phyloP scores from a whole-genome alignment of 2,113 vertebrate genomes.

The Lethenteron reissneri region DNA sequence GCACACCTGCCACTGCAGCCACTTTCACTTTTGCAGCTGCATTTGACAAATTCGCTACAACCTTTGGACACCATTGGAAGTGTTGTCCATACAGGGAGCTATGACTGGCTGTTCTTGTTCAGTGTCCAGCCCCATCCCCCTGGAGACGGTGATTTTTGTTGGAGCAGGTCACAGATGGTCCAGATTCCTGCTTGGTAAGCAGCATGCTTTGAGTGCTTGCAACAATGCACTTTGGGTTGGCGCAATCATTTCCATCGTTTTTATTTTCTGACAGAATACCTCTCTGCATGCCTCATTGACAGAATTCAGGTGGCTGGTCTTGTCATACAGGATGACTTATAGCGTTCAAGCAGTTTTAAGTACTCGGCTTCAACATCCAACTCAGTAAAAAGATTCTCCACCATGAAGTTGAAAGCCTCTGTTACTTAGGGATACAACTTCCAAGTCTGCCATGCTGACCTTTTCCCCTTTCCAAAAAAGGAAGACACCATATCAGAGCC shows the following conservation, averaged over 20 bases:
- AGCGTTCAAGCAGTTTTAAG: not conserved
- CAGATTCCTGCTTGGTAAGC: not conserved
- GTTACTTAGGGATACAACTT: conserved; percentile 2
- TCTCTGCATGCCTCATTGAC: not conserved
- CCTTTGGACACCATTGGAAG: not conserved
- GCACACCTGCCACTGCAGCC: not conserved
- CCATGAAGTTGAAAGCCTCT: not conserved
- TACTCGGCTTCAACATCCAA: not conserved
- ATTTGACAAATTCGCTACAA: not conserved
- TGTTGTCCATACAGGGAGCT: not conserved
- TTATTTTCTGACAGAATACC: not conserved
- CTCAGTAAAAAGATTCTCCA: not conserved
- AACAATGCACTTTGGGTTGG: conserved; percentile 1
- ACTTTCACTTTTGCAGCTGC: conserved; percentile 5
- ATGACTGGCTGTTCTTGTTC: not conserved
- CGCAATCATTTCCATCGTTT: not conserved
- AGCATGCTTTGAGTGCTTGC: not conserved
- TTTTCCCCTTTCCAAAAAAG: not conserved
- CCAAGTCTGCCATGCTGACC: not conserved
- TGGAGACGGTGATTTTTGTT: conserved; percentile 5
- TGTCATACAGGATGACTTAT: conserved; percentile 3
- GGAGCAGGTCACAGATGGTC: not conserved
- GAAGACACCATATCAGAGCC: not conserved
- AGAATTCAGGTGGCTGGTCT: not conserved
- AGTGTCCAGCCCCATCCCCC: conserved; percentile 3